Evolutionary conservation across 2,113 vertebrate species (phyloP).

Genomic region (Ibidorhyncha struthersii): DNA sequence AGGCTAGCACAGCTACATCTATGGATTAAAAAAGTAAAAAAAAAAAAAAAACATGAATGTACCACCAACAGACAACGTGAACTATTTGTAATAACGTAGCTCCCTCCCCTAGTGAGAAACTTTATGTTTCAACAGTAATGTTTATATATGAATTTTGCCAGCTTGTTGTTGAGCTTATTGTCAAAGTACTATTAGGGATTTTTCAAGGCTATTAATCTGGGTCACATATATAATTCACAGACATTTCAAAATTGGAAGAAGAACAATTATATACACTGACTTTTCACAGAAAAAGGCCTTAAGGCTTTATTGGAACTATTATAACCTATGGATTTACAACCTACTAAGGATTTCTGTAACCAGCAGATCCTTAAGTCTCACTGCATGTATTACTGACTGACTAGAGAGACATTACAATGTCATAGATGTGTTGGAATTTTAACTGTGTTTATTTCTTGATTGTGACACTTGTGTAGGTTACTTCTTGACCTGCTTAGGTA

Average conservation of each 20-base stretch:
- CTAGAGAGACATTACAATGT: not conserved
- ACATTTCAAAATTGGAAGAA: not conserved
- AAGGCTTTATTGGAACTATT: not conserved
- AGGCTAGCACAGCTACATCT: not conserved
- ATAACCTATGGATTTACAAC: not conserved
- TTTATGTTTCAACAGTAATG: not conserved
- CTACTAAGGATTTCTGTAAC: not conserved
- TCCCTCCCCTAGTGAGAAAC: not conserved
- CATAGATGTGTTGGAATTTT: not conserved
- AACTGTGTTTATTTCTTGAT: not conserved
- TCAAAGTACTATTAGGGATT: not conserved
- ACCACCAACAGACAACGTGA: not conserved
- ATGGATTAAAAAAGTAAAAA: not conserved
- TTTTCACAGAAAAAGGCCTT: not conserved
- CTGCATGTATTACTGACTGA: not conserved
- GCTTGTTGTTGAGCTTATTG: not conserved
- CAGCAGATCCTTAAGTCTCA: not conserved
- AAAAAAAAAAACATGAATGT: not conserved
- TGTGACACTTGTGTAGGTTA: not conserved
- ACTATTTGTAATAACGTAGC: not conserved
- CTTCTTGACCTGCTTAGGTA: not conserved
- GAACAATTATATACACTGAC: not conserved
- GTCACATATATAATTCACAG: not conserved
- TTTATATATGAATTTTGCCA: not conserved
- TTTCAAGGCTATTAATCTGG: not conserved